These are phyloP conservation scores for Oreohelix idahoensis DNA, from an alignment of 1,140 invertebrate genomes.

Conservation along the genomic window DNA sequence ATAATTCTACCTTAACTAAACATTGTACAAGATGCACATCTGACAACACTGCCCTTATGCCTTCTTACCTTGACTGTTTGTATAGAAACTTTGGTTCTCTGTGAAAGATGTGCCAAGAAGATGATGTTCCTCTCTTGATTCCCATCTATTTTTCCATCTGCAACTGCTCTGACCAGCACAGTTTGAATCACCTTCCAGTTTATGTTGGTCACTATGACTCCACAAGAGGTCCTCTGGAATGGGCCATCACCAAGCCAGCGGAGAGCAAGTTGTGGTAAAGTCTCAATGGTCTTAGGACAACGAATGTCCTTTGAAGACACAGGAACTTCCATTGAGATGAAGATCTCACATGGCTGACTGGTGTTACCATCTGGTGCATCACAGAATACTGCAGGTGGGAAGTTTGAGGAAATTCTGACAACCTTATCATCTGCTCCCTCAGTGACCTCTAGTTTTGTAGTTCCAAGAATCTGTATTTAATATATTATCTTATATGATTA, in stretches of 20 bases:
- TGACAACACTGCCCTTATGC: neutral
- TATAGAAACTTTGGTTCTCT: conserved; percentile 22
- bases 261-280: conserved; percentile 42
- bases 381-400: conserved; percentile 52
- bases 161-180: conserved; percentile 49
- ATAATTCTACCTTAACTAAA: no score
- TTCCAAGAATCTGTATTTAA: conserved; percentile 42
- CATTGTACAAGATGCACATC: no score
- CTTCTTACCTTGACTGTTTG: conserved; percentile 32
- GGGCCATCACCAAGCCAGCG: neutral
- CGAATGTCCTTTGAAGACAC: conserved; percentile 4
- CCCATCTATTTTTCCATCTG: conserved; percentile 53
- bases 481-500: no score
- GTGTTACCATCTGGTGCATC: neutral
- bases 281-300: conserved; percentile 22
- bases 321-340: conserved; percentile 11
- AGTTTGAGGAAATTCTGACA: conserved; percentile 39
- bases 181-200: conserved; percentile 49
- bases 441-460: conserved; percentile 28
- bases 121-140: conserved; percentile 45
- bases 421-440: conserved; percentile 46
- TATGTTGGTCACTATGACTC: conserved; percentile 39
- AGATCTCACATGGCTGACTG: conserved; percentile 35
- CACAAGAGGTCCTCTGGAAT: conserved; percentile 38
- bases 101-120: conserved; percentile 23